Conservation (phyloP, 2,113 vertebrate species). For the Nothocercus julius region DNA sequence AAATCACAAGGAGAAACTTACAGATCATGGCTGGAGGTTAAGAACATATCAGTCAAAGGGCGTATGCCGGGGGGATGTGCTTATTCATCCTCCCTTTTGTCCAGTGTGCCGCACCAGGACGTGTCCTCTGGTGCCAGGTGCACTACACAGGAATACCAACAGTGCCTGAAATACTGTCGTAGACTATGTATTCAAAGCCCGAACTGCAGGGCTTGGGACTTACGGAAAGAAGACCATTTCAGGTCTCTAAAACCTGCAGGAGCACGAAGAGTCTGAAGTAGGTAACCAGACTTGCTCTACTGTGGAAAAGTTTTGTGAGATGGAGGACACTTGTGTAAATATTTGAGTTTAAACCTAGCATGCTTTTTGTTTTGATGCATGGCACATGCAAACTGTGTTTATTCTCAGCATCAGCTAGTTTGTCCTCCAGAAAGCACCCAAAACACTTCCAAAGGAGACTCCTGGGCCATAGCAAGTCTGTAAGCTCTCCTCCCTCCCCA, state of each 20-base stretch:
- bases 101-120: not conserved
- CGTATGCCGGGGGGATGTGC: not conserved
- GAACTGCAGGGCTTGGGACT: not conserved
- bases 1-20: not conserved
- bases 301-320: not conserved
- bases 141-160: not conserved
- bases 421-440: not conserved
- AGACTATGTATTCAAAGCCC: not conserved
- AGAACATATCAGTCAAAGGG: not conserved
- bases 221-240: not conserved
- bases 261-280: not conserved
- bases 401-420: not conserved
- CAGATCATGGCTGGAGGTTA: not conserved
- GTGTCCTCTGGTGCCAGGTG: not conserved
- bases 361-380: not conserved
- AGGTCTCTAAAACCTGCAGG: not conserved
- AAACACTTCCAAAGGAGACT: not conserved
- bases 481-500: not conserved
- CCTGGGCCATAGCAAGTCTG: rapidly evolving
- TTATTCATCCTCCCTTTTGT: not conserved
- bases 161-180: not conserved
- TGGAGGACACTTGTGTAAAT: not conserved
- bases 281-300: not conserved
- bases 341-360: not conserved
- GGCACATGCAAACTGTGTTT: not conserved